Evolutionary conservation across 64 coral and sea anemone species (phyloP).

Genomic region (Cladopsammia gracilis): DNA sequence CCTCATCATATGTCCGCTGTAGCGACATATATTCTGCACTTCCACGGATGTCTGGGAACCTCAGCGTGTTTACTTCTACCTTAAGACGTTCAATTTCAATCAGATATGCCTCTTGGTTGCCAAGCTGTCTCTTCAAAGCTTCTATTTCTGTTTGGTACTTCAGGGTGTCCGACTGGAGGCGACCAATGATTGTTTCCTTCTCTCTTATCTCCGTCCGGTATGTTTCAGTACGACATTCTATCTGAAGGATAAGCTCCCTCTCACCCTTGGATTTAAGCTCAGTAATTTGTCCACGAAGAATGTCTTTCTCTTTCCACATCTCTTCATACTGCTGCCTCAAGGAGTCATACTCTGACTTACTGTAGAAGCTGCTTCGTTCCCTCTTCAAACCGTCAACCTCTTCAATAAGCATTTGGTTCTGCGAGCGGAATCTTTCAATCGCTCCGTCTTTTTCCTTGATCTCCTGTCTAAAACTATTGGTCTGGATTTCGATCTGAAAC

Average conservation of each 20-base stretch:
- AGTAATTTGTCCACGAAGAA: constrained; percentile 33
- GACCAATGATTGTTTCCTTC: constrained; percentile 44
- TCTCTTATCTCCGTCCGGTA: constrained; percentile 65
- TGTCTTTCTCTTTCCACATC: constrained; percentile 48
- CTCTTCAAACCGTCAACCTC: constrained; percentile 11
- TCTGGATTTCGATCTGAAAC: constrained; percentile 15
- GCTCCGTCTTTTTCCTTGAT: constrained; percentile 56
- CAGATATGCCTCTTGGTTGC: neutral
- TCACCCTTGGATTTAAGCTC: constrained; percentile 40
- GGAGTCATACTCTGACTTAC: neutral
- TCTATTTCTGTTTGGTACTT: constrained; percentile 2
- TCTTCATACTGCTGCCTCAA: constrained; percentile 20
- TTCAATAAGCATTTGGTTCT: constrained; percentile 18
- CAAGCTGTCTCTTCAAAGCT: neutral
- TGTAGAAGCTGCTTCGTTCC: neutral
- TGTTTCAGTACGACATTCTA: constrained; percentile 60
- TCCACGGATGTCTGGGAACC: constrained; percentile 33
- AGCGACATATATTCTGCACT: constrained; percentile 52
- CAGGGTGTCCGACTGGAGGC: neutral
- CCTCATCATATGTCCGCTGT: constrained; percentile 46
- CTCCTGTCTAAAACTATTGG: constrained; percentile 41
- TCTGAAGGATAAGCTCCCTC: constrained; percentile 37
- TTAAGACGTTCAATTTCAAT: too few species aligned
- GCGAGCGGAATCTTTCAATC: constrained; percentile 45
- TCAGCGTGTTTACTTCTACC: neutral